phyloP scores from a whole-genome alignment of 2,888 invertebrate genomes.

The Automeris io region DNA sequence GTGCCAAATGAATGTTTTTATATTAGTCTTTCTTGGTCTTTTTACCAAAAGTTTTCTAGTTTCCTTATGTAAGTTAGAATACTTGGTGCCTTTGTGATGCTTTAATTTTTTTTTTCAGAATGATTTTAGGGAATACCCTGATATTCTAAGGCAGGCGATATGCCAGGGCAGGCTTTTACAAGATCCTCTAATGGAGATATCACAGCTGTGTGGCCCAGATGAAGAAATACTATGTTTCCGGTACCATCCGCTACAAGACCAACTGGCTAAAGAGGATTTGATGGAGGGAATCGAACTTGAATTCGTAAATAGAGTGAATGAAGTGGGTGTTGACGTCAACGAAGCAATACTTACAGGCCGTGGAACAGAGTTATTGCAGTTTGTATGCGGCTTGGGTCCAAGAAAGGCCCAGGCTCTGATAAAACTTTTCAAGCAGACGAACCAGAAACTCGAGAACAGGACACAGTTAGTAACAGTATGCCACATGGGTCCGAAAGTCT shows the following conservation, averaged over 20 bases:
- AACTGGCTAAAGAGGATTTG: constrained; percentile 89
- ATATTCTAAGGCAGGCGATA: constrained; percentile 92
- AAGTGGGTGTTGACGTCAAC: constrained; percentile 98
- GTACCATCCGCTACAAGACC: constrained; percentile 91
- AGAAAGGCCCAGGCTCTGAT: constrained; percentile 93
- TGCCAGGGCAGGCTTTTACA: constrained; percentile 94
- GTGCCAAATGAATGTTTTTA: too few relatives aligned
- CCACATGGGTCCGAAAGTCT: constrained; percentile 98
- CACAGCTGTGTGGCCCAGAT: constrained; percentile 96
- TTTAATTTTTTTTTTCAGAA: constrained; percentile 54
- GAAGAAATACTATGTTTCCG: constrained; percentile 97
- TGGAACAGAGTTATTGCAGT: constrained; percentile 93
- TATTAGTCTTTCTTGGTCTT: too few relatives aligned
- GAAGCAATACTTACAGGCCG: constrained; percentile 92
- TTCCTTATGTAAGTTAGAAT: too few relatives aligned
- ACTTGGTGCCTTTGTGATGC: too few relatives aligned
- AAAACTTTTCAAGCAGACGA: constrained; percentile 92
- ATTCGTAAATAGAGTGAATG: constrained; percentile 96
- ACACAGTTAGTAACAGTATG: constrained; percentile 96
- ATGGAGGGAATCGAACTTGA: constrained; percentile 91
- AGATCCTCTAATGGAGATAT: constrained; percentile 97
- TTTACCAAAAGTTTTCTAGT: too few relatives aligned
- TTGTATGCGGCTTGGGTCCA: constrained; percentile 97
- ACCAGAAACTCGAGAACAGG: constrained; percentile 94
- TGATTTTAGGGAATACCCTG: constrained; percentile 96